phyloP scores from a whole-genome alignment of 2,797 vertebrate species.

The Anomalospiza imberbis region DNA sequence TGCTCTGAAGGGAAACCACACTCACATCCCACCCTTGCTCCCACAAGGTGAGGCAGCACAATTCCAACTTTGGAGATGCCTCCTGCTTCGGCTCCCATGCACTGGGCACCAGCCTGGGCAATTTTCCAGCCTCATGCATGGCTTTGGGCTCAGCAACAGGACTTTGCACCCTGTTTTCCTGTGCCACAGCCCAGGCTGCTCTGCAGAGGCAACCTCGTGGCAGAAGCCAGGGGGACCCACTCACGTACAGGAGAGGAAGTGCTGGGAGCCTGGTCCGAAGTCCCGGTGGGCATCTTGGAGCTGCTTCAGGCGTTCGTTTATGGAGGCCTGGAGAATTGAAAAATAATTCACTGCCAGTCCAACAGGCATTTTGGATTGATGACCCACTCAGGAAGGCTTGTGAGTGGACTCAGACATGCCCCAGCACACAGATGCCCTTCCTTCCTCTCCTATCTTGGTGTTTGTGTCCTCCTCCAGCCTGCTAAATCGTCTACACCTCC shows the following conservation, averaged over 20 bases:
- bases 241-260: constrained; percentile 94
- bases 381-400: not conserved
- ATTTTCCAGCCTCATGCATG: fast-evolving
- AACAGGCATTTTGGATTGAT: not conserved
- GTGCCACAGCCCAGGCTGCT: not conserved
- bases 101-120: not conserved
- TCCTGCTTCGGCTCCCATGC: not conserved
- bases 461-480: not conserved
- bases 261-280: constrained; percentile 96
- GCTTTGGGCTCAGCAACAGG: not conserved
- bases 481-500: not conserved
- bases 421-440: not conserved
- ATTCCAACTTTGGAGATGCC: not conserved
- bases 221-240: not conserved
- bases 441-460: not conserved
- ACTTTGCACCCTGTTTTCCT: not conserved
- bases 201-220: not conserved
- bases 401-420: not conserved
- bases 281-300: constrained; percentile 96
- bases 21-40: not conserved
- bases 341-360: not conserved
- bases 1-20: not conserved
- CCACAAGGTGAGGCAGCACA: not conserved
- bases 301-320: constrained; percentile 93
- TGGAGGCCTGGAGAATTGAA: constrained; percentile 79